phyloP scores from a whole-genome alignment of 2,797 vertebrate genomes.

The Syndactyla subalaris region DNA sequence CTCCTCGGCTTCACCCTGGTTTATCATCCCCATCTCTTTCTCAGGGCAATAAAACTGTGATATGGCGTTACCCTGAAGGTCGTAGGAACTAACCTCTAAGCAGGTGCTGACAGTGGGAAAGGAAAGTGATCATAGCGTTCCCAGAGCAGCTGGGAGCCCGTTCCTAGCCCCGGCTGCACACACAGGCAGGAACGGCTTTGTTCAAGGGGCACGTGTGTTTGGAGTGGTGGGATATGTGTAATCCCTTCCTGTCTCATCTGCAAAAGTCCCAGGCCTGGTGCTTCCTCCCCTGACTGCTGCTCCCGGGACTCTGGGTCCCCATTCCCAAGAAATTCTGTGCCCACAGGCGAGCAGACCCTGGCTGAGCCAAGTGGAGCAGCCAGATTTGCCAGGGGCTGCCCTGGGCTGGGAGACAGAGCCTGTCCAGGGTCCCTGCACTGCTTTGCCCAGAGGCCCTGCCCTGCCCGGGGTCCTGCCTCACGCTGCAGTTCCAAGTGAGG shows the following conservation, averaged over 20 bases:
- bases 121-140: slow-evolving; percentile 35
- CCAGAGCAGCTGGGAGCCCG: slow-evolving; percentile 40
- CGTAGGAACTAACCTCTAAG: slow-evolving; percentile 46
- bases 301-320: not conserved
- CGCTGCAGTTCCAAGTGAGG: fast-evolving
- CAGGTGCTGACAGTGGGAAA: slow-evolving; percentile 70
- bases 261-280: not conserved
- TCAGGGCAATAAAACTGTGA: slow-evolving; percentile 22
- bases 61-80: not conserved
- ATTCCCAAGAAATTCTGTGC: not conserved
- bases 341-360: fast-evolving
- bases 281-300: slow-evolving; percentile 33
- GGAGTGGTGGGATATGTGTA: slow-evolving; percentile 34
- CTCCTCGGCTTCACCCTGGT: fast-evolving
- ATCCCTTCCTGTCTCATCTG: slow-evolving; percentile 56
- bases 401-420: not conserved
- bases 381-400: not conserved
- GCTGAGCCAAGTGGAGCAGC: not conserved
- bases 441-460: not conserved
- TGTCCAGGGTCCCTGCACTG: fast-evolving
- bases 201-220: not conserved
- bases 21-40: slow-evolving; percentile 23
- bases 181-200: slow-evolving; percentile 13
- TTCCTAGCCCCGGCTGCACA: not conserved
- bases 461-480: not conserved